Percentiles rank a stretch among this genome's conserved stretches.
phyloP scores from a whole-genome alignment of 2,797 vertebrate genomes.

The Aldrovandia affinis region DNA sequence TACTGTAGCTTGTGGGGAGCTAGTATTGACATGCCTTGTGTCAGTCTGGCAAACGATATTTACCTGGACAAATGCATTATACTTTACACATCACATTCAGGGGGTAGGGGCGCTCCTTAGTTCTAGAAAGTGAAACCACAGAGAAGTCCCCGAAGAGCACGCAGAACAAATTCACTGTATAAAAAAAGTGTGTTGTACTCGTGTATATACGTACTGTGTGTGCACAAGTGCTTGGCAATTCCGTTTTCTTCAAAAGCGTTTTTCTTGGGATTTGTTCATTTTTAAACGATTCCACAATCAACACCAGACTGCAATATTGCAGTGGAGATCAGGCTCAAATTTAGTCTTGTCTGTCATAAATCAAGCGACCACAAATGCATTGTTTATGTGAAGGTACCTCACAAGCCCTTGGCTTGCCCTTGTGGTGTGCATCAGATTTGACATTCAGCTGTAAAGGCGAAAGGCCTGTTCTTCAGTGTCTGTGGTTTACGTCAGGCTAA shows the following conservation, averaged over 20 bases:
- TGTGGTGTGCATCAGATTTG: background rate
- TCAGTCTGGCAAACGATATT: background rate
- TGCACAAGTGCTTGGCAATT: background rate
- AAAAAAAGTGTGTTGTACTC: too few relatives aligned
- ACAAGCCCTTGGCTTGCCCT: background rate
- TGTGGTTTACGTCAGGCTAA: background rate
- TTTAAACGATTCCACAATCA: background rate
- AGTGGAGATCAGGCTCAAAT: background rate
- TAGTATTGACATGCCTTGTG: background rate
- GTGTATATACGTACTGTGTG: too few relatives aligned
- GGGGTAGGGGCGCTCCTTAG: background rate
- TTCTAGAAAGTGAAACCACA: background rate
- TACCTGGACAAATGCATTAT: background rate
- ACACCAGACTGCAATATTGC: background rate
- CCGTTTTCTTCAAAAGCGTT: background rate
- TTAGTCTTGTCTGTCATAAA: background rate
- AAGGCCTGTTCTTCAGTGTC: background rate
- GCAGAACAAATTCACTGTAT: background rate
- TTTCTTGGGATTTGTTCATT: background rate
- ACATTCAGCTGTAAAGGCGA: background rate
- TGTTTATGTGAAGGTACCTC: background rate
- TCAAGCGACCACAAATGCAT: background rate
- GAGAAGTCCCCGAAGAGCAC: background rate
- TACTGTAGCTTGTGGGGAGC: background rate
- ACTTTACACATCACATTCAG: background rate